phyloP scores from a whole-genome alignment of 35 echinoderm and acorn worm genomes.

The Lytechinus pictus region DNA sequence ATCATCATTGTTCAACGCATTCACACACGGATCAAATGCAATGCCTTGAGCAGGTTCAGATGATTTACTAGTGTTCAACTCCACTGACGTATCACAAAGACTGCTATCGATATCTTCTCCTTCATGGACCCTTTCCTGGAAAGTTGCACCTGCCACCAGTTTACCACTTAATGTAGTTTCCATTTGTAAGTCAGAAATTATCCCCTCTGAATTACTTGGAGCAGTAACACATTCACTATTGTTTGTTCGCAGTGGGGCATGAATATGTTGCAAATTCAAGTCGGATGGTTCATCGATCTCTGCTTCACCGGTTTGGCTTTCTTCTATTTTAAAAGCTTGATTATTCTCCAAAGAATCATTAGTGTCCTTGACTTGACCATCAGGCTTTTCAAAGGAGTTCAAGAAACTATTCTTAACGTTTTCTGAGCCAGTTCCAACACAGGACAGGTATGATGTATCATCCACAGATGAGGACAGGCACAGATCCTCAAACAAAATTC shows the following conservation, averaged over 20 bases:
- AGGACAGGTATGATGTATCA: neutral
- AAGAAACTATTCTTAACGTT: neutral
- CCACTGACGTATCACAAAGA: neutral
- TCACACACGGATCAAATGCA: neutral
- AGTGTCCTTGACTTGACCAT: neutral
- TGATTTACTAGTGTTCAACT: neutral
- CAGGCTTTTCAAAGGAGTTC: neutral
- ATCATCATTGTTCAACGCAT: neutral
- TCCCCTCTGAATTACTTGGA: neutral
- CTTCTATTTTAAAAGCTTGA: neutral
- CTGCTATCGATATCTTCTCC: neutral
- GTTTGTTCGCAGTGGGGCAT: neutral
- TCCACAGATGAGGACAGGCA: neutral
- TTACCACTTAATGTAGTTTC: neutral
- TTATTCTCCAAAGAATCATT: neutral
- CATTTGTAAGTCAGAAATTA: neutral
- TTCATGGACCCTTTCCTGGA: neutral
- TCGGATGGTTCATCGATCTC: neutral
- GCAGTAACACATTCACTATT: neutral
- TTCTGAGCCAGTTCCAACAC: neutral
- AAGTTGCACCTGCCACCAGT: neutral
- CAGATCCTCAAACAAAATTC: slow-evolving; percentile 31
- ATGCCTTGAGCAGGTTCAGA: neutral
- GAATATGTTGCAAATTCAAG: neutral
- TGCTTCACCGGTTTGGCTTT: neutral